phyloP scores from a whole-genome alignment of 2,797 vertebrate genomes.

The Hyperoplus lanceolatus region DNA sequence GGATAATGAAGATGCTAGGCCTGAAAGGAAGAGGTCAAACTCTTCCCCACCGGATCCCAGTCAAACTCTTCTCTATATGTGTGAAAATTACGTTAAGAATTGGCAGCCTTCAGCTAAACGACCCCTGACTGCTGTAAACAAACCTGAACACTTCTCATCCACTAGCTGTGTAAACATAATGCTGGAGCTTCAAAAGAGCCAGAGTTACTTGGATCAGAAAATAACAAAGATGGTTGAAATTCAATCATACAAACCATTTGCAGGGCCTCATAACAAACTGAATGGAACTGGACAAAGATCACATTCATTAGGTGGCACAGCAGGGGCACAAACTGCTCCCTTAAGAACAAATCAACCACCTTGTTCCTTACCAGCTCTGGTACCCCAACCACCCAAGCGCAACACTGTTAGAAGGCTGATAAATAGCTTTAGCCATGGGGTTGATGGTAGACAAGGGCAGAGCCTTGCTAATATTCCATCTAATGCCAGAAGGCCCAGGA shows the following conservation, averaged over 20 bases:
- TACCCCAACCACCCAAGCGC: constrained; percentile 69
- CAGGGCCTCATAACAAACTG: constrained; percentile 36
- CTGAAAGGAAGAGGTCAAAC: constrained; percentile 69
- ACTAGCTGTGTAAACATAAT: constrained; percentile 79
- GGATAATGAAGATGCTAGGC: constrained; percentile 65
- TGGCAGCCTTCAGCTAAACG: constrained; percentile 41
- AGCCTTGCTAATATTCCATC: constrained; percentile 75
- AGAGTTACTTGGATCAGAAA: constrained; percentile 82
- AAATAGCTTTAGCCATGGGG: constrained; percentile 89
- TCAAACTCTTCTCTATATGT: constrained; percentile 62
- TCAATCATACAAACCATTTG: constrained; percentile 39
- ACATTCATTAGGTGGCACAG: constrained; percentile 61
- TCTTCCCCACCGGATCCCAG: constrained; percentile 80
- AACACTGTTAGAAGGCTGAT: constrained; percentile 92
- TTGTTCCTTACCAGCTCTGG: constrained; percentile 40
- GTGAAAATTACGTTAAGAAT: constrained; percentile 53
- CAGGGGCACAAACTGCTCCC: constrained; percentile 51
- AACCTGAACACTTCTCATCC: constrained; percentile 79
- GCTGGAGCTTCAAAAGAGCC: constrained; percentile 84
- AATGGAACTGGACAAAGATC: constrained; percentile 71
- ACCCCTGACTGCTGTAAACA: constrained; percentile 56
- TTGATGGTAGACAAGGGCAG: constrained; percentile 73
- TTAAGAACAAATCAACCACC: constrained; percentile 45
- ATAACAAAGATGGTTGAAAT: constrained; percentile 73
- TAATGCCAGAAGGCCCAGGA: constrained; percentile 82